Percentiles rank a stretch among this genome's conserved stretches.
phyloP scores from a whole-genome alignment of 2,888 invertebrate genomes.

The Drymonia ruficornis region DNA sequence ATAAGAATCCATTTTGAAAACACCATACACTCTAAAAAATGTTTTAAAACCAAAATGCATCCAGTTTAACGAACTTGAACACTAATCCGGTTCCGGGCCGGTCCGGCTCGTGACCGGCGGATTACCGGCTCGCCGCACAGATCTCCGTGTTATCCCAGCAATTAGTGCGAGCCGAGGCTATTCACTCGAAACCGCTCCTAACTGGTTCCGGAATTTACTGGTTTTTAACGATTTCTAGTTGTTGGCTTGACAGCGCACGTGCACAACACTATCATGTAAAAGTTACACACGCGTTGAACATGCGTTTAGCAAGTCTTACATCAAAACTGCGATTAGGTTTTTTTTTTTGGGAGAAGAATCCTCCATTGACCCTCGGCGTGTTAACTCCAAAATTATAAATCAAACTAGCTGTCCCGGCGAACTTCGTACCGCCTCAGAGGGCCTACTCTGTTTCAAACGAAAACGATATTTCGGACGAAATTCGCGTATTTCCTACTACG shows the following conservation, averaged over 20 bases:
- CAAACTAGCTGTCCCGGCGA: no score
- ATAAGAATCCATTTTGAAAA: not conserved
- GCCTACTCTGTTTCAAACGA: no score
- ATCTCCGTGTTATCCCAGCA: conserved; percentile 11
- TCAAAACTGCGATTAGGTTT: no score
- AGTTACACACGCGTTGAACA: no score
- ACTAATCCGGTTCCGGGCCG: not conserved
- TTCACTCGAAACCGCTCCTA: not conserved
- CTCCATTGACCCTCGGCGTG: no score
- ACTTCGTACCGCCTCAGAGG: no score
- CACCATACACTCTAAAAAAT: not conserved
- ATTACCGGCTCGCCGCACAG: not conserved
- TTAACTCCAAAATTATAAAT: no score
- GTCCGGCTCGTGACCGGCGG: conserved; percentile 6
- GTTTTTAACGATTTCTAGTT: not conserved
- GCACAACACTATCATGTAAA: not conserved
- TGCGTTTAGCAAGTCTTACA: no score
- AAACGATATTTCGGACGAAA: no score
- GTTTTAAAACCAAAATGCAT: not conserved
- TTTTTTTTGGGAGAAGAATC: no score
- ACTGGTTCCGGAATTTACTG: not conserved
- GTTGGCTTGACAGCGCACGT: not conserved
- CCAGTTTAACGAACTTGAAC: not conserved
- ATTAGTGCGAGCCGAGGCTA: conserved; percentile 18
- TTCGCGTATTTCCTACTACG: no score